A percentile compares a stretch with the other conserved stretches of the same genome.
phyloP scores from a whole-genome alignment of 2,113 vertebrate species.

The Mesembrinibis cayennensis region DNA sequence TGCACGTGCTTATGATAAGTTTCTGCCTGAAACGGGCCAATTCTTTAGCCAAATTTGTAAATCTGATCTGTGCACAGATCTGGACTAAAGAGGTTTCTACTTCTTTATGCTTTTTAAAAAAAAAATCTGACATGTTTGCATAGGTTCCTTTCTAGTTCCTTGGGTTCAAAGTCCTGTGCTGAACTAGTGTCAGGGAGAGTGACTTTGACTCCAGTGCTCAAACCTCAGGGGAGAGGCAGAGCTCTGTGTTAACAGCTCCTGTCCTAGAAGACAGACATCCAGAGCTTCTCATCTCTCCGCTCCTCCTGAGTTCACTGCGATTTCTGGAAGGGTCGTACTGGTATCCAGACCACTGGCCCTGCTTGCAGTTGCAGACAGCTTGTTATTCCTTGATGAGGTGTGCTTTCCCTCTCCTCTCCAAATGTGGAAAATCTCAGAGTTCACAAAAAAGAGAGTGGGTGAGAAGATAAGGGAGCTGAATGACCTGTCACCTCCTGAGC shows the following conservation, averaged over 20 bases:
- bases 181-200: not conserved
- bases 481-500: slow-evolving; percentile 41
- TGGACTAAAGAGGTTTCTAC: not conserved
- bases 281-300: not conserved
- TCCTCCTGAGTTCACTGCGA: not conserved
- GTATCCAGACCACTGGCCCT: not conserved
- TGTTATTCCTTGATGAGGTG: not conserved
- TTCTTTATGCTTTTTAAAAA: not conserved
- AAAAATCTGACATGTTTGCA: not conserved
- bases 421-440: slow-evolving; percentile 47
- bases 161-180: not conserved
- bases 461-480: slow-evolving; percentile 60
- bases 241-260: not conserved
- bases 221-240: not conserved
- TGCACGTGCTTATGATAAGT: not conserved
- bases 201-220: not conserved
- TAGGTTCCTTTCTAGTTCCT: not conserved
- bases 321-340: not conserved
- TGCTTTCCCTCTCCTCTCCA: slow-evolving; percentile 19
- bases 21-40: not conserved
- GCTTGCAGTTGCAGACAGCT: slow-evolving; percentile 13
- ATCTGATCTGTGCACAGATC: not conserved
- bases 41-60: not conserved
- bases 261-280: not conserved
- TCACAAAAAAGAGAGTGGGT: slow-evolving; percentile 30